These are phyloP conservation scores for Conus canariensis DNA, from an alignment of 2,888 invertebrate species.

Conservation along the genomic window DNA sequence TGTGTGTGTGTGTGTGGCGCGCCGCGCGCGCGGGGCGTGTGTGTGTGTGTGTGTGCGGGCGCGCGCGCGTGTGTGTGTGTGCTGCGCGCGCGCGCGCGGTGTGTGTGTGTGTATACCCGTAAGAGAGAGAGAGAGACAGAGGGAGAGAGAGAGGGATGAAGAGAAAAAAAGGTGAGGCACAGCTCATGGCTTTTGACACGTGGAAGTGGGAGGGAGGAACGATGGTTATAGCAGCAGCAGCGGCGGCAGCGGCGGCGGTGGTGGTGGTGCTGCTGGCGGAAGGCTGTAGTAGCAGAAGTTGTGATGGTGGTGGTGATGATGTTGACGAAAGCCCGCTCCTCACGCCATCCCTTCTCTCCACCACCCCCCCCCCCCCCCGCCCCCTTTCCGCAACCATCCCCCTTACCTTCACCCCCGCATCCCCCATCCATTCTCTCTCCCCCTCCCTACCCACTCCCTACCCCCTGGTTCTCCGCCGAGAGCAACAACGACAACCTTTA, in stretches of 20 bases:
- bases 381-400: background rate
- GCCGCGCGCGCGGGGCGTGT: background rate
- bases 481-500: constrained; percentile 19
- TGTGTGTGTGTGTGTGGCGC: background rate
- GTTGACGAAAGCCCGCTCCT: background rate
- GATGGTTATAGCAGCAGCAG: background rate
- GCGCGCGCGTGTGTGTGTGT: no score
- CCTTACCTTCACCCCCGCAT: background rate
- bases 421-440: background rate
- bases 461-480: background rate
- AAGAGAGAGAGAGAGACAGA: background rate
- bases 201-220: background rate
- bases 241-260: background rate
- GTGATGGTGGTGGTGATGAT: background rate
- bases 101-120: background rate
- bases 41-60: background rate
- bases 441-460: background rate
- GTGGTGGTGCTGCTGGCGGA: background rate
- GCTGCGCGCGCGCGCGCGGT: background rate
- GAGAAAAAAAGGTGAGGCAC: no score
- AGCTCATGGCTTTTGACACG: no score
- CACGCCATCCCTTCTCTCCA: background rate
- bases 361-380: background rate
- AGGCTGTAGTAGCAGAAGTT: background rate
- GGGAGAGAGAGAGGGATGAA: no score